Evolutionary conservation across 1,140 invertebrate genomes (phyloP).

Genomic region (Drosophila suzukii): DNA sequence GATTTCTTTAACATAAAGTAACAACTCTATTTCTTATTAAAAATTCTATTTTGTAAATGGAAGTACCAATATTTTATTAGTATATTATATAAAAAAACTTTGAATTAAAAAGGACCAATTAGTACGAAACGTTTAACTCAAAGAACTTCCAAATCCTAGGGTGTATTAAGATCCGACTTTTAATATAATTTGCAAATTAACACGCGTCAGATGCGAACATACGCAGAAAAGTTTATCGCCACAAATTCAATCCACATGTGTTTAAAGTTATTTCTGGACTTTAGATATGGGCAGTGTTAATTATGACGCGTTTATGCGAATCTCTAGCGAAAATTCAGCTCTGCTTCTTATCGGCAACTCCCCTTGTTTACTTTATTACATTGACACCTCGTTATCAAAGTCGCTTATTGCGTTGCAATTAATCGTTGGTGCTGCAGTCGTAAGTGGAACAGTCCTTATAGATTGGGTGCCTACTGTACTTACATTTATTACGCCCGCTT

Average conservation of each 20-base stretch:
- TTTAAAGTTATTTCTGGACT: constrained; percentile 7
- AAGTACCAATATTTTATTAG: no score
- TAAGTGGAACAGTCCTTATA: constrained; percentile 7
- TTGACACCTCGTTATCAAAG: constrained; percentile 21
- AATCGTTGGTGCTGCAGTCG: constrained; percentile 4
- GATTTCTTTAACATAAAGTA: no score
- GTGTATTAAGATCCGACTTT: background rate
- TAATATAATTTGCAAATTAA: background rate
- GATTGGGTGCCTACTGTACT: constrained; percentile 20
- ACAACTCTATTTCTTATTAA: no score
- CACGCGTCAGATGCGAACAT: background rate
- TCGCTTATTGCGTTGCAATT: constrained; percentile 36
- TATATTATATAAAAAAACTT: no score
- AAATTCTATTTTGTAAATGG: no score
- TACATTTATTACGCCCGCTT: constrained; percentile 4
- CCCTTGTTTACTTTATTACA: constrained; percentile 18
- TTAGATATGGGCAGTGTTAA: background rate
- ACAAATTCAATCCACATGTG: constrained; percentile 1
- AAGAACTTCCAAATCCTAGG: background rate
- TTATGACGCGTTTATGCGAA: constrained; percentile 21
- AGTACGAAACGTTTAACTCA: no score
- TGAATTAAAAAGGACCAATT: no score
- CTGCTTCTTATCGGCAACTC: constrained; percentile 11
- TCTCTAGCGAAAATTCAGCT: background rate
- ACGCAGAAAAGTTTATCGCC: background rate